Base-by-base conservation (phyloP, 2,797 vertebrate species). In the Coregonus sp. region DNA sequence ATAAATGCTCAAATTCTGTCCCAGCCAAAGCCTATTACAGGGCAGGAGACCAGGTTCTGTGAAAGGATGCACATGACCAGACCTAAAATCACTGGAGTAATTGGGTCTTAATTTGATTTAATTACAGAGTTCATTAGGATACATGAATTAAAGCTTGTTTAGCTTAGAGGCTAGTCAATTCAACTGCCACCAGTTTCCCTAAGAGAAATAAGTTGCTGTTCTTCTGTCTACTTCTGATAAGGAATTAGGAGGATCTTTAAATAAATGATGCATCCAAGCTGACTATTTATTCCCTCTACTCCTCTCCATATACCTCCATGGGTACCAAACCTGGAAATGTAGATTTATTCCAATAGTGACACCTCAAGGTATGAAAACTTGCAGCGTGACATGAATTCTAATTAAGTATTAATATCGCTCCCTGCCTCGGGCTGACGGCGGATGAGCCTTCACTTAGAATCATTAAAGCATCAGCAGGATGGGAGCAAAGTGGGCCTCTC, bases 81-180 rank as follows among this genome's bases (percentile, higher is more conserved):
- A 89, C 9, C 40, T 47, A 12, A 47, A 2, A 47, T 47, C 40
- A 47, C 40, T 87, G 80, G 75, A 87, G 82, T 88, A 90, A 90
- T 87, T 85, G 66, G 69, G 83, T 75, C 85, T 90, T 90, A 86
- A 93, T 92, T 93, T 89, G 84, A 89, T 87, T 86, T 89, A 86
- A 91, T 92, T 91, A 86, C 84, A 52, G 84, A 89, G 87, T 87
- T 92, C 86, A 91, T 88, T 84, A 86, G 80, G 81, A 87, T 79
- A 83, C 83, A 84, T 54, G 66, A 86, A 84, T 85, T 81, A 84
- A 85, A 83, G 83, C 84, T 83, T 86, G 81, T 87, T 86, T 85
- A 80, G 80, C 76, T 84, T 51, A 82, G 80, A 82, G 84, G 83
- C 85, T 85, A 75, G 78, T 89, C 75, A 81, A 76, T 87, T 77